phyloP scores from a whole-genome alignment of 1,140 invertebrate species.

The Saxidomus purpurata region DNA sequence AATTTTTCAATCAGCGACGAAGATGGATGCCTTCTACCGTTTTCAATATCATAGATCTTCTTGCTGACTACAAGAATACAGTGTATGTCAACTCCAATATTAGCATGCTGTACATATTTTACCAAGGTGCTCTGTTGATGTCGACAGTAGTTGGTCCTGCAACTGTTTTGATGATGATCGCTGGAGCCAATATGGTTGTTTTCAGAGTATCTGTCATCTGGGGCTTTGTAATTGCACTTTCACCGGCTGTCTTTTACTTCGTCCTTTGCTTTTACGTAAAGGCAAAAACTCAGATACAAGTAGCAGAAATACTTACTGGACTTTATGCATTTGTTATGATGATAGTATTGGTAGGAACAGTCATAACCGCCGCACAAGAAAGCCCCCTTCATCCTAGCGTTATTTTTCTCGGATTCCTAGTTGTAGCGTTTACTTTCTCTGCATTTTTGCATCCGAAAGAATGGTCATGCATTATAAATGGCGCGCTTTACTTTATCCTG shows the following conservation, averaged over 20 bases:
- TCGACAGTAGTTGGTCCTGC: slow-evolving; percentile 88
- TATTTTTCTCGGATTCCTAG: slow-evolving; percentile 78
- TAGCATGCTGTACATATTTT: slow-evolving; percentile 97
- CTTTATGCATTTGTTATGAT: slow-evolving; percentile 85
- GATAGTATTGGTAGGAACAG: slow-evolving; percentile 82
- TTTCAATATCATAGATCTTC: slow-evolving; percentile 90
- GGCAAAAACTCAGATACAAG: slow-evolving; percentile 86
- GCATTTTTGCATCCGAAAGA: slow-evolving; percentile 84
- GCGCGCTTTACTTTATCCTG: slow-evolving; percentile 82
- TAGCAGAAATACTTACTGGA: slow-evolving; percentile 78
- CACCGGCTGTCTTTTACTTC: slow-evolving; percentile 87
- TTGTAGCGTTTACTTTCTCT: slow-evolving; percentile 80
- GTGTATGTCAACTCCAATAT: slow-evolving; percentile 99
- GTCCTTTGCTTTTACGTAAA: slow-evolving; percentile 87
- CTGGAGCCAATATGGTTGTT: slow-evolving; percentile 87
- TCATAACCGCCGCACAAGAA: slow-evolving; percentile 75
- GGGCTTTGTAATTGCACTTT: slow-evolving; percentile 86
- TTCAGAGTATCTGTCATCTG: slow-evolving; percentile 87
- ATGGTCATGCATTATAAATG: slow-evolving; percentile 79
- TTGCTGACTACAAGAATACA: slow-evolving; percentile 88
- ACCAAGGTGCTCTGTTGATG: slow-evolving; percentile 89
- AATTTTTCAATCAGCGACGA: slow-evolving; percentile 90
- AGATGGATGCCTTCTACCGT: slow-evolving; percentile 90
- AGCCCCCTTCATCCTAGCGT: slow-evolving; percentile 80
- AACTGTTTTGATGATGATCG: slow-evolving; percentile 88